phyloP scores from a whole-genome alignment of 2,797 vertebrate species.

The Aotus griseimembra region DNA sequence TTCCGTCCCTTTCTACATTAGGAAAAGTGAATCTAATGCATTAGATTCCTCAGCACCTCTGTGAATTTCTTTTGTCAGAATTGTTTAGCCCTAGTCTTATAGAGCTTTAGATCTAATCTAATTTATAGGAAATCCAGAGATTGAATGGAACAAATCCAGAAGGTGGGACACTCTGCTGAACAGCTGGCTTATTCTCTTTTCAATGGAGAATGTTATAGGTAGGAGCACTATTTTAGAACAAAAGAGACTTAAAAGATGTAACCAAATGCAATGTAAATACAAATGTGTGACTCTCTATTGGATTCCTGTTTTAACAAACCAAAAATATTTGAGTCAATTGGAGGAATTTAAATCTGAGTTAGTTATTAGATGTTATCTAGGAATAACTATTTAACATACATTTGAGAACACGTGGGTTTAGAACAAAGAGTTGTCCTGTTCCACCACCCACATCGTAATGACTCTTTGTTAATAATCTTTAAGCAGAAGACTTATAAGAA shows the following conservation, averaged over 20 bases:
- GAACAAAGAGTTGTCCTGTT: neutral
- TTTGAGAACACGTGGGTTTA: neutral
- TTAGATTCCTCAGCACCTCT: neutral
- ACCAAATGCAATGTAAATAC: neutral
- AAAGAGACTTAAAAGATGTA: neutral
- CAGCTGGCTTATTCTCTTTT: neutral
- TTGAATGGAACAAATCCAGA: neutral
- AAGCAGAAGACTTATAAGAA: neutral
- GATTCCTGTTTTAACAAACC: neutral
- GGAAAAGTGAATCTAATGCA: neutral
- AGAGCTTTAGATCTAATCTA: neutral
- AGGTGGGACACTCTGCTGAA: neutral
- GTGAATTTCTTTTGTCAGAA: neutral
- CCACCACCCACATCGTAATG: neutral
- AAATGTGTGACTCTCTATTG: neutral
- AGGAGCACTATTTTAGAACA: neutral
- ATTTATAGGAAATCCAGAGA: neutral
- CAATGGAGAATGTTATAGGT: neutral
- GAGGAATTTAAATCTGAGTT: neutral
- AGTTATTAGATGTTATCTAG: neutral
- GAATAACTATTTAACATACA: neutral
- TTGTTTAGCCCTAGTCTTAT: neutral
- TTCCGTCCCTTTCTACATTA: neutral
- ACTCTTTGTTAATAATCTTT: constrained; percentile 22
- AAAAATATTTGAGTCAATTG: neutral